Percentiles rank a stretch among this genome's conserved stretches.
Conservation (phyloP, 1,140 invertebrate genomes). For the Wasmannia auropunctata region DNA sequence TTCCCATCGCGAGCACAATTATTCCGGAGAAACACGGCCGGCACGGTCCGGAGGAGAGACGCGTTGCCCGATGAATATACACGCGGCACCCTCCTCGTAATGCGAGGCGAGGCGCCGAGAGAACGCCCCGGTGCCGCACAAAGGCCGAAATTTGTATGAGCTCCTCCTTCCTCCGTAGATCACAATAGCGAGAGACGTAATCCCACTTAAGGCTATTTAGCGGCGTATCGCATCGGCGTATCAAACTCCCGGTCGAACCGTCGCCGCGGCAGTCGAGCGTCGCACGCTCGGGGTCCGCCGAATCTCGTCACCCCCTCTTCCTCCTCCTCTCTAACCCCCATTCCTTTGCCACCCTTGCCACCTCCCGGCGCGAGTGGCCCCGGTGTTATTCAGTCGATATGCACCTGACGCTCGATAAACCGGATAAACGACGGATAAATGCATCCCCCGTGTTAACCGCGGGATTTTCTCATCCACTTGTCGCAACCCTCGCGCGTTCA, state of each 20-base stretch:
- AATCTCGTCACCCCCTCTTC: background rate
- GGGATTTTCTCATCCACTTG: constrained; percentile 56
- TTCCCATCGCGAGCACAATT: constrained; percentile 31
- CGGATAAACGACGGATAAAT: constrained; percentile 56
- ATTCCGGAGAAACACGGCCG: background rate
- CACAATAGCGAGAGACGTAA: constrained; percentile 64
- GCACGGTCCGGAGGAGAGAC: background rate
- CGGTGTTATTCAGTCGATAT: constrained; percentile 78
- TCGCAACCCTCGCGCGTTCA: constrained; percentile 10
- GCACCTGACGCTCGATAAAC: constrained; percentile 75
- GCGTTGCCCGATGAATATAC: background rate
- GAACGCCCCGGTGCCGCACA: constrained; percentile 30
- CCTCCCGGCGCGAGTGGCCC: constrained; percentile 51
- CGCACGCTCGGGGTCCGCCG: constrained; percentile 33
- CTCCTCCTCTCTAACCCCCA: too few species aligned
- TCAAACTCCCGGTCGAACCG: constrained; percentile 58
- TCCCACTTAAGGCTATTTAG: constrained; percentile 77
- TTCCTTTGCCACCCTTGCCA: background rate
- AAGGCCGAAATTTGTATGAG: constrained; percentile 51
- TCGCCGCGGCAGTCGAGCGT: constrained; percentile 71
- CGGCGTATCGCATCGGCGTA: constrained; percentile 64
- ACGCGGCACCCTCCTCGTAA: background rate
- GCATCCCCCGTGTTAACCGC: constrained; percentile 36
- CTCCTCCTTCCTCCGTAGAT: background rate
- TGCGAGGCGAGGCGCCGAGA: constrained; percentile 20